Evolutionary conservation across 2,113 vertebrate genomes (phyloP).

Genomic region (Rhinoptilus africanus): DNA sequence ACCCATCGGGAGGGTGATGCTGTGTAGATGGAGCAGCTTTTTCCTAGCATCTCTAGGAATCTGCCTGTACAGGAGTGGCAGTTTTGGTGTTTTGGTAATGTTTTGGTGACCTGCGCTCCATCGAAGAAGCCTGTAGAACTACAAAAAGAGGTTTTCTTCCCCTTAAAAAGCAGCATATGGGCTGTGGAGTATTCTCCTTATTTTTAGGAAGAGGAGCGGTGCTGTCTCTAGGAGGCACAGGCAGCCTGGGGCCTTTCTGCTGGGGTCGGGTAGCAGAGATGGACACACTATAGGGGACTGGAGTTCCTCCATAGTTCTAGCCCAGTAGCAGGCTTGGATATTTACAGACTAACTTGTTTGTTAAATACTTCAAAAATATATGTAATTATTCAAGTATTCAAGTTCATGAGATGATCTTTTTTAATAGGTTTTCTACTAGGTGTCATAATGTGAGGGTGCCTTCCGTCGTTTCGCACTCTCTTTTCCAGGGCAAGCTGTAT

Average conservation of each 20-base stretch:
- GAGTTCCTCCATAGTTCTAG: background rate
- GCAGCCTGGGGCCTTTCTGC: background rate
- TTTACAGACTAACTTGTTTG: background rate
- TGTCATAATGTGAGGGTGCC: background rate
- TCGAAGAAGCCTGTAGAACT: background rate
- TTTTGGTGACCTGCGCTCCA: background rate
- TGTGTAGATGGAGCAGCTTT: background rate
- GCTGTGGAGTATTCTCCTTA: background rate
- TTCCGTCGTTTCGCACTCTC: background rate
- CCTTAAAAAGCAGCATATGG: background rate
- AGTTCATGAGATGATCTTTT: background rate
- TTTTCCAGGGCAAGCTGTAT: background rate
- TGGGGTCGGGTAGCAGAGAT: background rate
- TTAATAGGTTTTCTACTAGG: background rate
- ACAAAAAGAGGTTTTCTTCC: background rate
- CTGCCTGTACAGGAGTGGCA: background rate
- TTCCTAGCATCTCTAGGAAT: background rate
- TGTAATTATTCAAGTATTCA: background rate
- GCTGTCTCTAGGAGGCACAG: background rate
- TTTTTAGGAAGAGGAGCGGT: background rate
- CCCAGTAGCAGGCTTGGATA: background rate
- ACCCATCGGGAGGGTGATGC: background rate
- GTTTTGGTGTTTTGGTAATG: background rate
- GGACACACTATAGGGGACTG: fast-evolving
- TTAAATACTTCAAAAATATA: background rate